phyloP scores from a whole-genome alignment of 2,113 vertebrate species.

The Chiloscyllium plagiosum region DNA sequence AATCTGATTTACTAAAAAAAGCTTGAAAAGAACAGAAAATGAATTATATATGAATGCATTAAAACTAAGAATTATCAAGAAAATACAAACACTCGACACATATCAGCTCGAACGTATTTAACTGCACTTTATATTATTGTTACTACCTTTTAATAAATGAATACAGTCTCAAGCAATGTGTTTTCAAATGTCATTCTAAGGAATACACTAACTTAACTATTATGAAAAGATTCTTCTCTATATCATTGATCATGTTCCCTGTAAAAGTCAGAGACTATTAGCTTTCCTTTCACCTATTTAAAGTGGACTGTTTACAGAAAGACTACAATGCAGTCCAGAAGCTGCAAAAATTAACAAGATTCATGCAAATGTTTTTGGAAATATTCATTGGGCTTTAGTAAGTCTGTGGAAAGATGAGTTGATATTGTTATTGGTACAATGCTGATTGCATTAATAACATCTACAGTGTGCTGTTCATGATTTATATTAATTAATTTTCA shows the following conservation, averaged over 20 bases:
- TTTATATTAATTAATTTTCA: background rate
- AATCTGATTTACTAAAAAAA: background rate
- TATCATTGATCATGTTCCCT: background rate
- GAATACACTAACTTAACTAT: background rate
- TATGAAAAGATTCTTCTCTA: background rate
- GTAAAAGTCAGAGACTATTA: background rate
- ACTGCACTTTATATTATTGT: background rate
- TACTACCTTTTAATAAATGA: background rate
- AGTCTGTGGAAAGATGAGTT: background rate
- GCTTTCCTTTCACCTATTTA: no score
- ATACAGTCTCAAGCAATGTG: background rate
- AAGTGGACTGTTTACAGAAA: background rate
- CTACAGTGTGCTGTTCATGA: background rate
- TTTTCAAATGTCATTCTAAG: background rate
- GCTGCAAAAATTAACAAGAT: background rate
- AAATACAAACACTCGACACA: background rate
- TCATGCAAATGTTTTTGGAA: background rate
- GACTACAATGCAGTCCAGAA: background rate
- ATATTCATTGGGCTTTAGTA: background rate
- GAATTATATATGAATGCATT: background rate
- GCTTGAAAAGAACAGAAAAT: background rate
- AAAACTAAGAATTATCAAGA: background rate
- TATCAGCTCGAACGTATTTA: background rate
- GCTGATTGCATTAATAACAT: background rate
- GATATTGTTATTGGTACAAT: background rate